Percentiles rank a stretch among this genome's conserved stretches.
Evolutionary conservation across 37 sponge, comb jelly and placozoan genomes (phyloP).

Genomic region (Axinella damicornis): DNA sequence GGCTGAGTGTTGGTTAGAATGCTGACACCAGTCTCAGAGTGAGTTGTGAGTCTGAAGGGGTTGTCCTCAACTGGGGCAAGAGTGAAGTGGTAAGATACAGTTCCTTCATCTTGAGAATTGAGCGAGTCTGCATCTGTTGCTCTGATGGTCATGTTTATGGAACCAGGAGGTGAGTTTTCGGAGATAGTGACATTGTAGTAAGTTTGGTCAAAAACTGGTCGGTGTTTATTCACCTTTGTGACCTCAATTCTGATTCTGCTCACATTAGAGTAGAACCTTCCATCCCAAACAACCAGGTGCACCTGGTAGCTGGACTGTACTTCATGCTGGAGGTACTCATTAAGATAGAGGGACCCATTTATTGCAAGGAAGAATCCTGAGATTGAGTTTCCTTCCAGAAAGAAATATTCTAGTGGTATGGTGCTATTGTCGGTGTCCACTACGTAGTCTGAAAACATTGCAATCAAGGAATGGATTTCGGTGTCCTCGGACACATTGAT

Average conservation of each 20-base stretch:
- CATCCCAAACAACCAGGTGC: conserved; percentile 47
- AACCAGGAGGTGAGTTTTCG: conserved; percentile 28
- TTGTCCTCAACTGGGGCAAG: conserved; percentile 35
- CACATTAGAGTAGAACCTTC: not conserved
- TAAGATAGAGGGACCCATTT: conserved; percentile 44
- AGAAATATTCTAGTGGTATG: no score
- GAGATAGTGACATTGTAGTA: conserved; percentile 15
- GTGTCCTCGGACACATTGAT: conserved; percentile 5
- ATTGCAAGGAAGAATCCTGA: not conserved
- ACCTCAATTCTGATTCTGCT: conserved; percentile 24
- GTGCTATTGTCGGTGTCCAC: conserved; percentile 10
- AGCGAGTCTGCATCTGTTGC: conserved; percentile 49
- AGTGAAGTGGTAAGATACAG: conserved; percentile 43
- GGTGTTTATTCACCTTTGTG: conserved; percentile 12
- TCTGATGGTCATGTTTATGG: conserved; percentile 3
- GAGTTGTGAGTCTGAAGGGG: conserved; percentile 35
- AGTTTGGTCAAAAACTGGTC: conserved; percentile 26
- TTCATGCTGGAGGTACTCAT: conserved; percentile 17
- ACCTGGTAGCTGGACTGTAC: conserved; percentile 11
- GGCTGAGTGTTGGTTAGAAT: conserved; percentile 29
- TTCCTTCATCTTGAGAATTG: not conserved
- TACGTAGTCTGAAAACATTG: conserved; percentile 15
- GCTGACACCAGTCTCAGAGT: conserved; percentile 27
- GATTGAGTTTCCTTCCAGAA: not conserved
- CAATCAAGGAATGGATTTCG: not conserved